Evolutionary conservation across 2,113 vertebrate genomes (phyloP).

Genomic region (Abramis brama): DNA sequence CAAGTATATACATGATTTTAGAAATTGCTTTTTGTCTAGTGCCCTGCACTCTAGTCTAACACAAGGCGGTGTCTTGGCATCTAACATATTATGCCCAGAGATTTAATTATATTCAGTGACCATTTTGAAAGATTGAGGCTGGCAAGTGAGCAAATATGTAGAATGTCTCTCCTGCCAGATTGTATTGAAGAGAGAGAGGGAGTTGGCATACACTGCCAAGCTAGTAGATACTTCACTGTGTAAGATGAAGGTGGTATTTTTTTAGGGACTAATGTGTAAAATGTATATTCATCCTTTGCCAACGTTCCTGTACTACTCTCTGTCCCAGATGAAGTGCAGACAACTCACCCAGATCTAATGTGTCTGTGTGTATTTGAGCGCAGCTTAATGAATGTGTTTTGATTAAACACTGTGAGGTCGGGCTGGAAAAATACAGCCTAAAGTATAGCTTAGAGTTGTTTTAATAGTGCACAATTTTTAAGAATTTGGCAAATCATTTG

Average conservation of each 20-base stretch:
- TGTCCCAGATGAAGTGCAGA: background rate
- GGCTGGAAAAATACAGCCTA: conserved; percentile 44
- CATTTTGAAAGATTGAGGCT: conserved; percentile 16
- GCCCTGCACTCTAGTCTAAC: conserved; percentile 16
- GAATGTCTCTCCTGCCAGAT: conserved; percentile 2
- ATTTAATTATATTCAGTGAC: conserved; percentile 70
- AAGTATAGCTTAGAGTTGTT: background rate
- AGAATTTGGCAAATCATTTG: background rate
- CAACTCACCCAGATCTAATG: conserved; percentile 41
- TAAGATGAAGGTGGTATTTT: conserved; percentile 5
- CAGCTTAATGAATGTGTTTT: conserved; percentile 25
- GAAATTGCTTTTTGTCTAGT: background rate
- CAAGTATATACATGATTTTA: background rate
- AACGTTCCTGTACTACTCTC: background rate
- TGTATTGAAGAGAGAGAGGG: background rate
- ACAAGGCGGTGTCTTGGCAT: conserved; percentile 61
- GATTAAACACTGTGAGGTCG: background rate
- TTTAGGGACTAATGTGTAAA: background rate
- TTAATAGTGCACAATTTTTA: background rate
- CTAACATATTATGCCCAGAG: conserved; percentile 64
- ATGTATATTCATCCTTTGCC: background rate
- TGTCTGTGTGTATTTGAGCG: conserved; percentile 37
- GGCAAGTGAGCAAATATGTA: conserved; percentile 2
- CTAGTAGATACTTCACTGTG: background rate
- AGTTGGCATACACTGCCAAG: background rate